These are phyloP conservation scores for Ptilodon capucinus DNA, from an alignment of 2,888 invertebrate genomes.

Conservation along the genomic window DNA sequence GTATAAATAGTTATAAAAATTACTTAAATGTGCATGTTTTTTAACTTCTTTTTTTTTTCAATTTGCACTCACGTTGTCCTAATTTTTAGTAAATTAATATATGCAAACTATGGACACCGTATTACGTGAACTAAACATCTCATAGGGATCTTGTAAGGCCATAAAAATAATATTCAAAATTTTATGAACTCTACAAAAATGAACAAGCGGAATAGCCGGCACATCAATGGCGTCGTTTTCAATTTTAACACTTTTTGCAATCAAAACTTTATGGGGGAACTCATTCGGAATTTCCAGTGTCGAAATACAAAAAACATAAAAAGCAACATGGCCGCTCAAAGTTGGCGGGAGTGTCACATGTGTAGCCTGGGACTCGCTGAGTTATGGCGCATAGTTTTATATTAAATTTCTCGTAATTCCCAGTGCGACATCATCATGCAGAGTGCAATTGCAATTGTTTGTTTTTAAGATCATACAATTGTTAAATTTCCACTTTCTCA, in stretches of 20 bases:
- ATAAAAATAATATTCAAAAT: not conserved
- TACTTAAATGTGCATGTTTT: no score
- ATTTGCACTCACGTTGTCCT: no score
- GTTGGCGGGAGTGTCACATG: constrained; percentile 36
- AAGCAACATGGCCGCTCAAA: constrained; percentile 20
- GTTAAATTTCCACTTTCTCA: no score
- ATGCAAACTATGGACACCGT: no score
- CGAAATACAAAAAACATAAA: constrained; percentile 5
- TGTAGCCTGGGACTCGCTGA: constrained; percentile 28
- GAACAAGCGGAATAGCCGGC: constrained; percentile 1
- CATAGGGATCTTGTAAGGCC: no score
- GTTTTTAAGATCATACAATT: not conserved
- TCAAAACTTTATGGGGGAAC: constrained; percentile 25
- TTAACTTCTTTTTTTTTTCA: no score
- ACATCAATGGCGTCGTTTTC: constrained; percentile 17
- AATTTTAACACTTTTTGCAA: constrained; percentile 31
- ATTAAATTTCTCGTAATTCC: constrained; percentile 43
- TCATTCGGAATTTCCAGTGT: constrained; percentile 19
- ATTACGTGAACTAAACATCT: no score
- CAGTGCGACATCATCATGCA: constrained; percentile 10
- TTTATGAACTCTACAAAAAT: constrained; percentile 13
- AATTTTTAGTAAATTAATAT: no score
- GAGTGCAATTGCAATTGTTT: constrained; percentile 13
- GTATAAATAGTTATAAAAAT: no score
- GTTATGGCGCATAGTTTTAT: constrained; percentile 43